These are phyloP conservation scores for Parus major DNA, from an alignment of 2,113 vertebrate genomes.

Conservation along the genomic window DNA sequence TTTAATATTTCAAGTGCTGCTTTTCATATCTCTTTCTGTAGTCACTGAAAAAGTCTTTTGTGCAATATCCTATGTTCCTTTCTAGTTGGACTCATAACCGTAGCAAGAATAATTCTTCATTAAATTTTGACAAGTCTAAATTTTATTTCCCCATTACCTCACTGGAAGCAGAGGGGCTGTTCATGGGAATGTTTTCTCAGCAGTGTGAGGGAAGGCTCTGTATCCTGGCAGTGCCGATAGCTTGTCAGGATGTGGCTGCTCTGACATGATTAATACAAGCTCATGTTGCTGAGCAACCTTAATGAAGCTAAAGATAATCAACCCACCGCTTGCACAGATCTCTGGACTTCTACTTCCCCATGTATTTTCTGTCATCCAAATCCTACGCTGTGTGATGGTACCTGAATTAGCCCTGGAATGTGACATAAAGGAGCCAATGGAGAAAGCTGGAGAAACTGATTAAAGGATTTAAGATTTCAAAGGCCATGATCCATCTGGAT, in stretches of 20 bases:
- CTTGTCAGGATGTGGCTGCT: conserved; percentile 19
- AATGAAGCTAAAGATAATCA: conserved; percentile 54
- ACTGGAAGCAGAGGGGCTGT: neutral
- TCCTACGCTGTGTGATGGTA: neutral
- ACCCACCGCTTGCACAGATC: neutral
- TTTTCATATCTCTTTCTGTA: neutral
- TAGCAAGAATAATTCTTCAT: neutral
- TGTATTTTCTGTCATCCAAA: conserved; percentile 49
- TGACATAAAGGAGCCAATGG: conserved; percentile 24
- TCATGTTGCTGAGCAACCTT: conserved; percentile 55
- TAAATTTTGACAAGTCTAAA: neutral
- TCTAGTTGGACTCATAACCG: neutral
- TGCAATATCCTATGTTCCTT: neutral
- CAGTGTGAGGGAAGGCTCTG: neutral
- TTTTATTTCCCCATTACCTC: neutral
- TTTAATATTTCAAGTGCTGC: neutral
- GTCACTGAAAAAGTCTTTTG: neutral
- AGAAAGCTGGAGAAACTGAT: conserved; percentile 56
- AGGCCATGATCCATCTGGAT: conserved; percentile 47
- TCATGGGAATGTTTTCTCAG: conserved; percentile 23
- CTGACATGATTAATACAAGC: conserved; percentile 58
- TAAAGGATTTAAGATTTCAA: conserved; percentile 63
- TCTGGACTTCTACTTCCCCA: conserved; percentile 15
- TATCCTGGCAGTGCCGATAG: conserved; percentile 14
- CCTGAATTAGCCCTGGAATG: conserved; percentile 51